These are phyloP conservation scores for Hypercompe scribonia DNA, from an alignment of 2,888 invertebrate genomes.

Conservation along the genomic window DNA sequence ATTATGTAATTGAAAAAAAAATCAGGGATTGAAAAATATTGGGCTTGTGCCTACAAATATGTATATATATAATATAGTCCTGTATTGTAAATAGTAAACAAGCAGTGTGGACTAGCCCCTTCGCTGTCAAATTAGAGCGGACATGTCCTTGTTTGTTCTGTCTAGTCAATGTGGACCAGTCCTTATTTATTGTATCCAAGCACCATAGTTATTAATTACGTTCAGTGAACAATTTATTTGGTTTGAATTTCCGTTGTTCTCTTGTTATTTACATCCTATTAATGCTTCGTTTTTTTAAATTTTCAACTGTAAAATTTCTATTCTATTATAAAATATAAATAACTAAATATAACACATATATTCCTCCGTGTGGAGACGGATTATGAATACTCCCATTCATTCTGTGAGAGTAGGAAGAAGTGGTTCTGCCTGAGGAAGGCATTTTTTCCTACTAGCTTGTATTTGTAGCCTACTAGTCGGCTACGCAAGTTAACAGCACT, in stretches of 20 bases:
- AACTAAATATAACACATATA: background rate
- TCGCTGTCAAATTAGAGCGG: constrained; percentile 26
- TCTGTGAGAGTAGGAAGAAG: too few relatives aligned
- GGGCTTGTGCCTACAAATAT: background rate
- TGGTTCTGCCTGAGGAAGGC: too few relatives aligned
- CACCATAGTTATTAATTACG: constrained; percentile 18
- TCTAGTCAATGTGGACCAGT: constrained; percentile 18
- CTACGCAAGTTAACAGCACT: too few relatives aligned
- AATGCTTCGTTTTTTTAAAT: background rate
- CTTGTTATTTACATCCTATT: constrained; percentile 6
- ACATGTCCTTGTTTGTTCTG: constrained; percentile 28
- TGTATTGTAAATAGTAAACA: constrained; percentile 3
- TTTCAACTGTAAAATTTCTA: background rate
- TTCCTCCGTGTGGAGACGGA: too few relatives aligned
- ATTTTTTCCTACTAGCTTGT: too few relatives aligned
- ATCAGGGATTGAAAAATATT: background rate
- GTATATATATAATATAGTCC: background rate
- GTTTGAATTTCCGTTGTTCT: constrained; percentile 13
- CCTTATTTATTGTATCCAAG: constrained; percentile 21
- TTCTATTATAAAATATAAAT: background rate
- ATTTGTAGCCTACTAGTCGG: too few relatives aligned
- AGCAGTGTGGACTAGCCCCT: constrained; percentile 21
- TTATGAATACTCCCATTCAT: too few relatives aligned
- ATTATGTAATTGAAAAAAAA: background rate
- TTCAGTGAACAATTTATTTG: constrained; percentile 9